These are phyloP conservation scores for Cosmorhoe ocellata DNA, from an alignment of 2,888 invertebrate genomes.

Conservation along the genomic window DNA sequence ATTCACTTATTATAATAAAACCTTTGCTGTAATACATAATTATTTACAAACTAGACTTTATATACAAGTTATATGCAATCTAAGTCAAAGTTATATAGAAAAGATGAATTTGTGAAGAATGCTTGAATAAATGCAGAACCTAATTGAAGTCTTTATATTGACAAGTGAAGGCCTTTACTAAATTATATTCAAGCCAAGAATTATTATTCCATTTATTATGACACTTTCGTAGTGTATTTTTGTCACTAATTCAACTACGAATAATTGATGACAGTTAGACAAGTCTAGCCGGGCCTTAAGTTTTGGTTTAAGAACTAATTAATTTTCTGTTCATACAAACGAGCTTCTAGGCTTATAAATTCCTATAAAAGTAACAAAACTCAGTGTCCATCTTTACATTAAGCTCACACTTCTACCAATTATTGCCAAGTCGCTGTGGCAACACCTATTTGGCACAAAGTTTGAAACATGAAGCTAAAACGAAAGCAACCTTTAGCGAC, in stretches of 20 bases:
- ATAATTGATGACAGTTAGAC: no score
- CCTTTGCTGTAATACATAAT: conserved; percentile 51
- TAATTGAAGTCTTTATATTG: no score
- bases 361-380: conserved; percentile 26
- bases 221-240: no score
- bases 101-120: conserved; percentile 22
- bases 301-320: no score
- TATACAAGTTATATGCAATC: conserved; percentile 55
- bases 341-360: background rate
- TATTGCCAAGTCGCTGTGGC: conserved; percentile 60
- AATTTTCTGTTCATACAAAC: no score
- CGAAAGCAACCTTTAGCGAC: conserved; percentile 46
- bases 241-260: no score
- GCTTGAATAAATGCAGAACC: no score
- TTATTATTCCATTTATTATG: no score
- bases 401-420: conserved; percentile 39
- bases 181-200: no score
- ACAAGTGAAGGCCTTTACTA: conserved; percentile 1
- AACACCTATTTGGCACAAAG: conserved; percentile 69
- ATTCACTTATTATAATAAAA: conserved; percentile 27
- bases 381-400: conserved; percentile 23
- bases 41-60: conserved; percentile 68
- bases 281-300: no score
- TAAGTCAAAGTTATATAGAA: conserved; percentile 27
- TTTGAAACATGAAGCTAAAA: conserved; percentile 49